These are phyloP conservation scores for Ramazzottius varieornatus DNA, from an alignment of 2,888 invertebrate species.

Conservation along the genomic window DNA sequence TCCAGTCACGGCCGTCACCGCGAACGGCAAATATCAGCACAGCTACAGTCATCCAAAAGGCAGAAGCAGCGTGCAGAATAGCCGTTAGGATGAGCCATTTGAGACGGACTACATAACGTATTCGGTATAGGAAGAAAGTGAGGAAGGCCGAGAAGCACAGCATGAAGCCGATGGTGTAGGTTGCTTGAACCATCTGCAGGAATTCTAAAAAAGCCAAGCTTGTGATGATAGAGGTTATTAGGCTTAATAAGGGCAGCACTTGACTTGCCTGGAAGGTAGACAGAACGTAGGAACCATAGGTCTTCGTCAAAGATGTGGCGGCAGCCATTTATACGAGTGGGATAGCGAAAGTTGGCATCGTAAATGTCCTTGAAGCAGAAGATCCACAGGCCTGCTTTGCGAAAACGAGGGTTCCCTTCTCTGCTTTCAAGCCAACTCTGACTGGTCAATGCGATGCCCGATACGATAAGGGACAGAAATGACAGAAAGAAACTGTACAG, in stretches of 20 bases:
- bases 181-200: not conserved
- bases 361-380: not conserved
- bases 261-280: too few species aligned
- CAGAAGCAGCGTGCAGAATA: slow-evolving; percentile 3
- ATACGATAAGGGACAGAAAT: not conserved
- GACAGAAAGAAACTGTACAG: not conserved
- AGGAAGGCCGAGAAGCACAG: not conserved
- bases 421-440: not conserved
- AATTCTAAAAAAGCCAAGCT: not conserved
- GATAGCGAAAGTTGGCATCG: not conserved
- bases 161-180: not conserved
- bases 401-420: not conserved
- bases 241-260: too few species aligned
- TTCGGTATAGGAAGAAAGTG: not conserved
- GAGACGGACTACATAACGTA: not conserved
- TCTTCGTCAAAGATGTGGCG: not conserved
- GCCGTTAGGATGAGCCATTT: not conserved
- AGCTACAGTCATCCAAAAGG: slow-evolving; percentile 7
- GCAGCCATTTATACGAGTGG: not conserved
- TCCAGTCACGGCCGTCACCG: slow-evolving; percentile 10
- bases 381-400: not conserved
- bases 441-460: not conserved
- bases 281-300: not conserved
- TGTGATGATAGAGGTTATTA: too few species aligned
- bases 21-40: slow-evolving; percentile 9